Conservation (phyloP, 2,797 vertebrate genomes). For the Poecilia picta region DNA sequence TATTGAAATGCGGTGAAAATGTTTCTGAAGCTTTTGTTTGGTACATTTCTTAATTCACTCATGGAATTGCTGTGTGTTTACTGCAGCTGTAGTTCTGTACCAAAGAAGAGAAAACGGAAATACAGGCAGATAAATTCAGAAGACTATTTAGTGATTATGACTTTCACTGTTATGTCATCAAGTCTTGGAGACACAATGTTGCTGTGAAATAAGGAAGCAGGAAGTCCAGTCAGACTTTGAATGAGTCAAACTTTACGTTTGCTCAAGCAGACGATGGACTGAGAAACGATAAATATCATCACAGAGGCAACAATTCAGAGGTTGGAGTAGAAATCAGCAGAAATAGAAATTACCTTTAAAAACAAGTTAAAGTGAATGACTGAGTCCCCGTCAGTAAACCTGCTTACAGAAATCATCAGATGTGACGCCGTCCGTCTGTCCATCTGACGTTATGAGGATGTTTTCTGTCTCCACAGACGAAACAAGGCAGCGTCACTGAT, state of each 20-base stretch:
- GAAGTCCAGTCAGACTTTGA: neutral
- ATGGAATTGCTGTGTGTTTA: neutral
- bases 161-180: slow-evolving; percentile 1
- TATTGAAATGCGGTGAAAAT: neutral
- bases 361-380: neutral
- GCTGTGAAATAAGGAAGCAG: neutral
- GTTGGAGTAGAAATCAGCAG: neutral
- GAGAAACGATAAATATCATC: neutral
- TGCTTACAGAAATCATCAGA: neutral
- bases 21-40: neutral
- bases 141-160: neutral
- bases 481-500: neutral
- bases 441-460: neutral
- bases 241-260: neutral
- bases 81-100: neutral
- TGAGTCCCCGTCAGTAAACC: neutral
- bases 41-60: neutral
- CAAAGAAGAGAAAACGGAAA: neutral
- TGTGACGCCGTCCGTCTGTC: neutral
- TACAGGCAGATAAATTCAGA: neutral
- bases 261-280: neutral
- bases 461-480: neutral
- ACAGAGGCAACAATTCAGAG: neutral
- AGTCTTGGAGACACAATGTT: neutral
- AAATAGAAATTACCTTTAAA: neutral